These are phyloP conservation scores for Empis livida DNA, from an alignment of 2,888 invertebrate genomes.

Conservation along the genomic window DNA sequence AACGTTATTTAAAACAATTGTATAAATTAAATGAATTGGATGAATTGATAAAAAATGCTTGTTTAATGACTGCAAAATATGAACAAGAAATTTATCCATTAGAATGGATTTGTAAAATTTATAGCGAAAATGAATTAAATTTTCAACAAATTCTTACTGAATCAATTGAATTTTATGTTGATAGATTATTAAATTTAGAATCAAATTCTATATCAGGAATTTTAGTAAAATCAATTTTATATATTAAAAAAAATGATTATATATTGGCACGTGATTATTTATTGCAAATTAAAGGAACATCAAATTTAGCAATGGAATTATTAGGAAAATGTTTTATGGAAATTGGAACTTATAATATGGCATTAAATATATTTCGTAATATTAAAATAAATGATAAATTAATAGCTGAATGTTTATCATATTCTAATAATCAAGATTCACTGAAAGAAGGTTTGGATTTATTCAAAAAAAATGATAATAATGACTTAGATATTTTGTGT, in stretches of 20 bases:
- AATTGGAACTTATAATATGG: constrained; percentile 41
- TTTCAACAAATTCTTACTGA: constrained; percentile 12
- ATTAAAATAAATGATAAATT: constrained; percentile 13
- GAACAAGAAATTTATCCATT: constrained; percentile 39
- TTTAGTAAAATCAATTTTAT: constrained; percentile 46
- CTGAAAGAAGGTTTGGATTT: constrained; percentile 39
- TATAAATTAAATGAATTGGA: constrained; percentile 32
- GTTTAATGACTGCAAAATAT: constrained; percentile 38
- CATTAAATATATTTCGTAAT: constrained; percentile 22
- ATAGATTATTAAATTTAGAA: constrained; percentile 42
- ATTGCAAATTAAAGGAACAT: constrained; percentile 31
- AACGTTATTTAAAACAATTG: constrained; percentile 28
- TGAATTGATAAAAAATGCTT: constrained; percentile 35
- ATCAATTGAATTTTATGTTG: constrained; percentile 39
- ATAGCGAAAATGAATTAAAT: constrained; percentile 35
- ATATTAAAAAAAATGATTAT: constrained; percentile 40
- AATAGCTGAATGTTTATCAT: constrained; percentile 23
- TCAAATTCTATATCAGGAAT: constrained; percentile 46
- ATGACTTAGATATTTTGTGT: constrained; percentile 10
- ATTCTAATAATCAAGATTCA: constrained; percentile 16
- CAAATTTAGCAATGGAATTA: constrained; percentile 38
- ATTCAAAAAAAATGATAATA: constrained; percentile 21
- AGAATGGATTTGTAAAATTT: constrained; percentile 50
- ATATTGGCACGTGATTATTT: constrained; percentile 42
- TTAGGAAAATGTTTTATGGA: constrained; percentile 37